A percentile compares a stretch with the other conserved stretches of the same genome.
Conservation (phyloP, 2,113 vertebrate species). For the Gobio gobio region DNA sequence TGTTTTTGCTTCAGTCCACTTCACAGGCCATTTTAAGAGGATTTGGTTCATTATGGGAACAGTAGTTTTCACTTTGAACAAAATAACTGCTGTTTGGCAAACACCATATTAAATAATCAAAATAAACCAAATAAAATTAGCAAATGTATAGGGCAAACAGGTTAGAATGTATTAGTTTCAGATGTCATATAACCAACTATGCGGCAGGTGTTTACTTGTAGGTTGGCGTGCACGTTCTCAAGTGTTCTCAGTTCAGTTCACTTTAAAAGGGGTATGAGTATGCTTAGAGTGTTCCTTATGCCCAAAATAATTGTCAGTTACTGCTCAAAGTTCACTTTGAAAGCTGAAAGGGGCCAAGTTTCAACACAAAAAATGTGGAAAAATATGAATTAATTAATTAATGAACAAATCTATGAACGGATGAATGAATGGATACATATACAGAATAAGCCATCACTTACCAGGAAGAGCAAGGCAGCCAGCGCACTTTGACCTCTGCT, state of each 20-base stretch:
- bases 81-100: not conserved
- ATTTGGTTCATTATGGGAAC: not conserved
- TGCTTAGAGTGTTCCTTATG: not conserved
- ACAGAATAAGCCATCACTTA: too few species aligned
- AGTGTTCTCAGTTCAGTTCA: not conserved
- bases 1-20: not conserved
- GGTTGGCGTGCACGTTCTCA: too few species aligned
- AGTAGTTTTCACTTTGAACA: not conserved
- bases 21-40: not conserved
- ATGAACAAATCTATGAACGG: too few species aligned
- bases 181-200: not conserved
- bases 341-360: not conserved
- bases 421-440: too few species aligned
- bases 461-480: too few species aligned
- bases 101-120: not conserved
- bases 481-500: too few species aligned
- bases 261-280: not conserved
- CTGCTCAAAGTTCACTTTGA: not conserved
- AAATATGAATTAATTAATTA: too few species aligned
- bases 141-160: constrained; percentile 8
- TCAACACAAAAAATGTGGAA: too few species aligned
- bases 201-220: not conserved
- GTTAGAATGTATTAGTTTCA: not conserved
- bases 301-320: not conserved
- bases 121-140: constrained; percentile 2